Base-by-base conservation (phyloP, 2,797 vertebrate genomes). In the Esox lucius region DNA sequence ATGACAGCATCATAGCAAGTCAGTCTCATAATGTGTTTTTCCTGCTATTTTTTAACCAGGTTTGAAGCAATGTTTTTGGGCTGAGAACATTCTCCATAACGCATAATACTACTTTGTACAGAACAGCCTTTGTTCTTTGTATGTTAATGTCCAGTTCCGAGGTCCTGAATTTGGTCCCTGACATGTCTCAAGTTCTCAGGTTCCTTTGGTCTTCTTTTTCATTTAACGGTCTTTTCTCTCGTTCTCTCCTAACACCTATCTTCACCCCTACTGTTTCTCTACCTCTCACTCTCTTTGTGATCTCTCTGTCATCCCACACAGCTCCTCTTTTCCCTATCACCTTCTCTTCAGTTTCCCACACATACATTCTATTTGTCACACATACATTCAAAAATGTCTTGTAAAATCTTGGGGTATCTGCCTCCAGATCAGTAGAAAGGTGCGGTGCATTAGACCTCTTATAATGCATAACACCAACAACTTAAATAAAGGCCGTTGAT, bases 81-180 rank as follows among this genome's bases (percentile, higher is more conserved):
- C 11, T 13, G 24, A 59, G n/a, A 59, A n/a, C 22, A 13, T 61
- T 24, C 26, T 12, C n/a, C 26, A 61, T 22, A 61, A 61, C 3
- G 1, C 22, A 61, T 9, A 0, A 3, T 12, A 9, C n/a, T 3
- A 12, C 5, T 61, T 22, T 26, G 56, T 61, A 61, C 22, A 13
- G 9, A 24, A 24, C n/a, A 5, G 22, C 8, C 11, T 61, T 1
- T 26, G 56, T 61, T 61, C 56, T 61, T 24, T 26, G 9, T 24
- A 26, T 26, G 24, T 61, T 6, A 2, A 61, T 13, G 26, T 24
- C 56, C 56, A 61, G 11, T 61, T 22, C 56, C 56, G 8, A 22
- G 56, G 11, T 24, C 56, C 56, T 3, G 31, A 78, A 82, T 73
- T 82, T 81, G 72, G 81, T 80, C 72, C 17, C 71, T 75, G 49